These are phyloP conservation scores for Mormyrus proboscirostris DNA, from an alignment of 2,797 vertebrate species.

Conservation along the genomic window DNA sequence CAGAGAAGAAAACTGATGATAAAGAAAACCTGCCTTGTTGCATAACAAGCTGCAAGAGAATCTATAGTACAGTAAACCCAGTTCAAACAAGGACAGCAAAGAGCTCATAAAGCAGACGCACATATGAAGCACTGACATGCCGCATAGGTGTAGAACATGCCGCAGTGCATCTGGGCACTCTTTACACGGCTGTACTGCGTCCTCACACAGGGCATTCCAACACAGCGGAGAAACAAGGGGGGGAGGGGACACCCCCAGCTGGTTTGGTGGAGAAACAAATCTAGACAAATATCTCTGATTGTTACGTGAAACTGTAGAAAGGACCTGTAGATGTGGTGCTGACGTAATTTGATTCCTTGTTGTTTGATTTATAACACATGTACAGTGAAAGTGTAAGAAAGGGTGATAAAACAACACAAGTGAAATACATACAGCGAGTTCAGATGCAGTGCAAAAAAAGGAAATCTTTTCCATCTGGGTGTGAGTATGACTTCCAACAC, in stretches of 20 bases:
- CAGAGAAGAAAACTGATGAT: background rate
- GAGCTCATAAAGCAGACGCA: too few relatives aligned
- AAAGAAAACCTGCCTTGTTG: background rate
- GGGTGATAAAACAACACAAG: background rate
- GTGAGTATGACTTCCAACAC: background rate
- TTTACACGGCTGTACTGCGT: background rate
- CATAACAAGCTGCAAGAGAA: background rate
- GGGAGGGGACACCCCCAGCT: background rate
- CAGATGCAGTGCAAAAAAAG: background rate
- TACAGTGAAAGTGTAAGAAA: background rate
- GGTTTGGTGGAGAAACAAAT: background rate
- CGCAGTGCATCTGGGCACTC: background rate
- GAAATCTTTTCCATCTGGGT: slow-evolving; percentile 11
- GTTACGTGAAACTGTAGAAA: background rate
- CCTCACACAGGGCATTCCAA: background rate
- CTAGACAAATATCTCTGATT: background rate
- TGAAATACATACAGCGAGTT: background rate
- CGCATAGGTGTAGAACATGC: background rate
- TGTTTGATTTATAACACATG: background rate
- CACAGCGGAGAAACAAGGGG: background rate
- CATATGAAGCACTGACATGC: too few relatives aligned
- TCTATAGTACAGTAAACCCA: background rate
- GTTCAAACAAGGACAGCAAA: background rate
- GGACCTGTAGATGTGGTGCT: background rate
- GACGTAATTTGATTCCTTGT: background rate